These are phyloP conservation scores for Pygoscelis antarcticus DNA, from an alignment of 2,113 vertebrate species.

Conservation along the genomic window DNA sequence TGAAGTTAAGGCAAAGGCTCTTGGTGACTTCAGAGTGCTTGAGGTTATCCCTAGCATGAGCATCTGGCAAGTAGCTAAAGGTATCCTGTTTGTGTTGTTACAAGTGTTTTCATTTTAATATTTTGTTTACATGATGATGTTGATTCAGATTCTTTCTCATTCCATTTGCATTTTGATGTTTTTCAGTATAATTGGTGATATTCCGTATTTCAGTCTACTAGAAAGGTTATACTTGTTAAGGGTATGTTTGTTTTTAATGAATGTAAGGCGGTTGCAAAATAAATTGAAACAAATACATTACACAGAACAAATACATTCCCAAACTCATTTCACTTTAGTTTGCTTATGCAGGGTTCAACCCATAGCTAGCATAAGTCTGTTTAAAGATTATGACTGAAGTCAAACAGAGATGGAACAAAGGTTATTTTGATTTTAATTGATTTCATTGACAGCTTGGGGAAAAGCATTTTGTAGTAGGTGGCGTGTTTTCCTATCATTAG, in stretches of 20 bases:
- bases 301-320: background rate
- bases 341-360: background rate
- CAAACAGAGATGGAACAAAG: background rate
- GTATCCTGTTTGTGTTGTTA: background rate
- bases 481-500: background rate
- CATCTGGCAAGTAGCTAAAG: background rate
- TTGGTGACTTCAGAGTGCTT: background rate
- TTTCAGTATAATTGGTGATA: background rate
- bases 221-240: background rate
- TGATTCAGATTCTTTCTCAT: background rate
- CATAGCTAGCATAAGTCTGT: background rate
- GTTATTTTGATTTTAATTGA: background rate
- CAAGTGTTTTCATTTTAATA: background rate
- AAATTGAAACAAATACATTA: background rate
- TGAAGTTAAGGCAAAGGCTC: background rate
- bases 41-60: background rate
- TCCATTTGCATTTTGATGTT: slow-evolving; percentile 7
- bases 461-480: background rate
- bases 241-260: background rate
- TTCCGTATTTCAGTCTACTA: background rate
- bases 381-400: background rate
- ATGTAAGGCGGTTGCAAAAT: background rate
- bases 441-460: background rate
- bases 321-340: background rate
- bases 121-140: background rate